Evolutionary conservation across 2,113 vertebrate genomes (phyloP), one percentile per base, ranked within the genome.

Genomic region (Mus spicilegus): DNA sequence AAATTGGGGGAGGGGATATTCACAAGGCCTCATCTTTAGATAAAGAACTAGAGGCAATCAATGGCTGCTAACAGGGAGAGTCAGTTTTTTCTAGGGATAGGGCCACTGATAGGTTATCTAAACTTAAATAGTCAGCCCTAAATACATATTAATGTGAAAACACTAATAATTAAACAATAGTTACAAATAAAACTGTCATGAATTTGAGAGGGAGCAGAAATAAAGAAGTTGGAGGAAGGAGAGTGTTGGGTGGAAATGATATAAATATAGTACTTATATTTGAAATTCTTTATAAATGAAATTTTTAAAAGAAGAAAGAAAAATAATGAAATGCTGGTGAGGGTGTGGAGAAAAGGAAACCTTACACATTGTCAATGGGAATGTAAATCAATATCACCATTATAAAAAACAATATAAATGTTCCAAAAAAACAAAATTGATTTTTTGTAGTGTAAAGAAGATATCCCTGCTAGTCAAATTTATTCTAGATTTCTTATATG

Each of bases 391-490:
- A 20, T 82, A 61, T 61, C n/a, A 84, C 36, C 6, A 42, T 61
- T 61, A 42, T 84, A n/a, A 61, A 61, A 82, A 84, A 84, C 24
- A 84, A 42, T 42, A 63, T 63, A 84, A 84, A 82, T 56, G 61
- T 63, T 63, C 14, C n/a, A 82, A 39, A 82, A 26, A 14, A 61
- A 26, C 75, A 72, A 90, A 76, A 12, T 69, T 91, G 39, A 87
- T 58, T n/a, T 26, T 91, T 75, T 93, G 8, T 94, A 82, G 78
- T 91, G 2, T 5, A 93, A 97, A 87, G 19, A 56, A 89, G 22
- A 75, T 26, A 93, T 42, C 24, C 76, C 76, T 82, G 17, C n/a
- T 90, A 96, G n/a, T 61, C 67, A 36, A 95, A 95, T 87, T 78
- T 96, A 30, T 96, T 78, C 77, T 91, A 36, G 75, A 81, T 3